phyloP scores from a whole-genome alignment of 2,888 invertebrate genomes.

The Nymphalis urticae region DNA sequence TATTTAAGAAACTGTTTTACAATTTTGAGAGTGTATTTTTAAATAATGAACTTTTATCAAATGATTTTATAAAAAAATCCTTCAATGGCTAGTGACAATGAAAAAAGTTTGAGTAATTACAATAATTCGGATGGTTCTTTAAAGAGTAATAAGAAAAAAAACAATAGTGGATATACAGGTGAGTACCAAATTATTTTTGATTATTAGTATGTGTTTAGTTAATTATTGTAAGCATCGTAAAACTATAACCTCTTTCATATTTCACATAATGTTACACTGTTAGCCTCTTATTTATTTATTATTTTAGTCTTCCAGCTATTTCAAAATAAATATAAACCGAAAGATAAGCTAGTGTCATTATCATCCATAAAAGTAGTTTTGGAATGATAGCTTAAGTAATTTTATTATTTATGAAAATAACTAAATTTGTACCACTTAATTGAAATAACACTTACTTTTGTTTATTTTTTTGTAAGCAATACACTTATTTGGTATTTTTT shows the following conservation, averaged over 20 bases:
- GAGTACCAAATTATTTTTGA: slow-evolving; percentile 42
- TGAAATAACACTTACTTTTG: no score
- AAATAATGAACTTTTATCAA: slow-evolving; percentile 23
- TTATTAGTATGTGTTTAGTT: slow-evolving; percentile 1
- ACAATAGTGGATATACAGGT: slow-evolving; percentile 63
- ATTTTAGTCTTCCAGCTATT: neutral
- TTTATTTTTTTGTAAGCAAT: no score
- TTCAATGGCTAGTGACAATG: slow-evolving; percentile 81
- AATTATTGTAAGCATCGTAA: neutral
- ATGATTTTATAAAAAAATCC: slow-evolving; percentile 44
- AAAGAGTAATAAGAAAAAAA: slow-evolving; percentile 66
- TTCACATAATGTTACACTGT: neutral
- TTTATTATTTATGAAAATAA: no score
- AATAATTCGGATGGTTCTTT: slow-evolving; percentile 72
- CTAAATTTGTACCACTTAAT: no score
- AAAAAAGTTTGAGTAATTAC: slow-evolving; percentile 74
- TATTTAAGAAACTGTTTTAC: slow-evolving; percentile 21
- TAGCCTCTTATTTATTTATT: neutral
- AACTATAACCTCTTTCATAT: slow-evolving; percentile 27
- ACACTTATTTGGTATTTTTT: no score
- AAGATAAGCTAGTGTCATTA: no score
- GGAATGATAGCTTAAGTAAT: no score
- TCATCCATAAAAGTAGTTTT: no score
- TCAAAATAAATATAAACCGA: neutral
- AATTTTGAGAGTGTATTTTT: slow-evolving; percentile 19